These are phyloP conservation scores for Ahaetulla prasina DNA, from an alignment of 2,113 vertebrate genomes.

Conservation along the genomic window DNA sequence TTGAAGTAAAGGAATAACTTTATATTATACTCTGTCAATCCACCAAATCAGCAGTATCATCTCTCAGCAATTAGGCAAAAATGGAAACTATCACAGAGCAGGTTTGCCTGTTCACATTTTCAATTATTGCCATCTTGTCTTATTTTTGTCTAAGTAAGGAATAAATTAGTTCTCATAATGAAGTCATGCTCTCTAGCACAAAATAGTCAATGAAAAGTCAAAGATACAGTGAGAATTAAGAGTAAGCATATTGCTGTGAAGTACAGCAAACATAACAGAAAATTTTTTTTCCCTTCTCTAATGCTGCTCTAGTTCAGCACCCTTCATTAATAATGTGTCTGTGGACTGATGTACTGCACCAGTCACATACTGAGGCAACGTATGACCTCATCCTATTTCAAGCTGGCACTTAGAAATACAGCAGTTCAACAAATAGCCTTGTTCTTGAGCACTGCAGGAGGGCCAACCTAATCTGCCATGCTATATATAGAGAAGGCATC, in stretches of 20 bases:
- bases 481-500: conserved; percentile 16
- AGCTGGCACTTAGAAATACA: rapidly evolving
- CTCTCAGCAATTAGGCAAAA: background rate
- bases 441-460: background rate
- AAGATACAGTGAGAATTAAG: background rate
- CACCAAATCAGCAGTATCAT: background rate
- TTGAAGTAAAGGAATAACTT: background rate
- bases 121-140: background rate
- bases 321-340: rapidly evolving
- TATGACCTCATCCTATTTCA: background rate
- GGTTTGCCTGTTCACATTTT: background rate
- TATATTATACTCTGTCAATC: background rate
- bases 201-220: background rate
- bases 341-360: background rate
- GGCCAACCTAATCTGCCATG: conserved; percentile 45
- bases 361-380: background rate
- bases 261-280: background rate
- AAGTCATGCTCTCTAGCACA: background rate
- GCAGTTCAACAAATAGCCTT: conserved; percentile 27
- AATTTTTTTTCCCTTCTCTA: background rate
- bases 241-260: background rate
- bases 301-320: background rate
- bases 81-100: background rate
- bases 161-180: background rate
- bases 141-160: background rate